Conservation (phyloP, 2,888 invertebrate species). For the Ornithoptera priamus region DNA sequence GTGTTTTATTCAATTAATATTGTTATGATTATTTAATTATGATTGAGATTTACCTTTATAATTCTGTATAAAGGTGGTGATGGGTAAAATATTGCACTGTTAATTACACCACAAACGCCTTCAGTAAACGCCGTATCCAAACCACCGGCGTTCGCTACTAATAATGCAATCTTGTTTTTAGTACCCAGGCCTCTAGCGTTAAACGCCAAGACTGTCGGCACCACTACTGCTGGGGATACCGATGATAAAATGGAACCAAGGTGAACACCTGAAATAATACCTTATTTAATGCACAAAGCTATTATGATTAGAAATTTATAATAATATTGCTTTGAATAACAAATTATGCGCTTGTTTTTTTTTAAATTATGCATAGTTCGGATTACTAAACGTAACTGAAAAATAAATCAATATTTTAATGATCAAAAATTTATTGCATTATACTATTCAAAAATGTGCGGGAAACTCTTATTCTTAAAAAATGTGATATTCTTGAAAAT, state of each 20-base stretch:
- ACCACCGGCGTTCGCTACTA: constrained; percentile 96
- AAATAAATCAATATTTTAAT: no score
- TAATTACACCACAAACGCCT: constrained; percentile 93
- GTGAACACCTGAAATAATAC: constrained; percentile 80
- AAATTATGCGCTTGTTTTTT: no score
- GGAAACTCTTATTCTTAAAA: neutral
- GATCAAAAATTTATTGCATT: no score
- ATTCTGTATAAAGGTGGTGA: constrained; percentile 81
- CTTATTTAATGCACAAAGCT: neutral
- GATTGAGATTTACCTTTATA: constrained; percentile 56
- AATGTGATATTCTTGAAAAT: neutral
- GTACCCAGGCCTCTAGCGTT: constrained; percentile 91
- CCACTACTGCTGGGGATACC: constrained; percentile 97
- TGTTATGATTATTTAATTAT: neutral
- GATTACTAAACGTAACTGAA: no score
- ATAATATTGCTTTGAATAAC: neutral
- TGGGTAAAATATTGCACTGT: constrained; percentile 91
- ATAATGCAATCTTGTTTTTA: constrained; percentile 93
- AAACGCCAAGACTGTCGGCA: constrained; percentile 91
- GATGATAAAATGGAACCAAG: constrained; percentile 93
- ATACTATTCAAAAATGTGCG: neutral
- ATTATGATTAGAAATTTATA: neutral
- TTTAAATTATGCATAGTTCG: no score
- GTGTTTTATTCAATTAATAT: no score
- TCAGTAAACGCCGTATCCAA: constrained; percentile 97